phyloP scores from a whole-genome alignment of 2,888 invertebrate species.

The Adelphocoris suturalis region DNA sequence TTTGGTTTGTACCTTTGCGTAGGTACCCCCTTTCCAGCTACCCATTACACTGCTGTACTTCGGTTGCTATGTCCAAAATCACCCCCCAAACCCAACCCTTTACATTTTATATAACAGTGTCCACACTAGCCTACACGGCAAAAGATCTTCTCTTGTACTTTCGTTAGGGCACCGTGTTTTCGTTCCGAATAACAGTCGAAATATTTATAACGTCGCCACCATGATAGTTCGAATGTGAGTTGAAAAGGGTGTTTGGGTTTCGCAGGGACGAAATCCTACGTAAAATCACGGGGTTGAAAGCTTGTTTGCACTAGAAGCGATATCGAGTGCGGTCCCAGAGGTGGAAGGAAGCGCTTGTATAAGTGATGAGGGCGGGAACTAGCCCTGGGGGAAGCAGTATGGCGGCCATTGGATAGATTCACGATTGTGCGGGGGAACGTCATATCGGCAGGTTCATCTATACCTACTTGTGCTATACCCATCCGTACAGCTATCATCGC shows the following conservation, averaged over 20 bases:
- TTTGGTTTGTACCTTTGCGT: too few species aligned
- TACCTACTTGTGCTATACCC: not conserved
- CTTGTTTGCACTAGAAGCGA: constrained; percentile 26
- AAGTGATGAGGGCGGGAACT: constrained; percentile 13
- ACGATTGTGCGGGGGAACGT: not conserved
- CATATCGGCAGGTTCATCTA: constrained; percentile 16
- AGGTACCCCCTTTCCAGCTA: not conserved
- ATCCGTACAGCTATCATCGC: not conserved
- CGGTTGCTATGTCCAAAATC: not conserved
- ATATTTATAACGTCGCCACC: constrained; percentile 13
- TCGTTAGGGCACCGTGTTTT: constrained; percentile 17
- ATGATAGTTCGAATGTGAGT: constrained; percentile 33
- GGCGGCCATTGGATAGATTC: constrained; percentile 1
- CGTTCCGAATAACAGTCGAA: constrained; percentile 17
- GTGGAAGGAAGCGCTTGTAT: constrained; percentile 23
- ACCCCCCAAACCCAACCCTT: not conserved
- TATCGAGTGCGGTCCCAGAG: not conserved
- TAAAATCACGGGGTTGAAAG: constrained; percentile 39
- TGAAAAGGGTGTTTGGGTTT: constrained; percentile 42
- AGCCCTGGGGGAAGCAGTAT: constrained; percentile 1
- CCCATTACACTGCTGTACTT: not conserved
- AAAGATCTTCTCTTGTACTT: constrained; percentile 35
- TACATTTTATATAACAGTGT: constrained; percentile 14
- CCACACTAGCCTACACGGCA: not conserved
- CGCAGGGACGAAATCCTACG: not conserved